These are phyloP conservation scores for Xestia ashworthii DNA, from an alignment of 2,888 invertebrate species.

Conservation along the genomic window DNA sequence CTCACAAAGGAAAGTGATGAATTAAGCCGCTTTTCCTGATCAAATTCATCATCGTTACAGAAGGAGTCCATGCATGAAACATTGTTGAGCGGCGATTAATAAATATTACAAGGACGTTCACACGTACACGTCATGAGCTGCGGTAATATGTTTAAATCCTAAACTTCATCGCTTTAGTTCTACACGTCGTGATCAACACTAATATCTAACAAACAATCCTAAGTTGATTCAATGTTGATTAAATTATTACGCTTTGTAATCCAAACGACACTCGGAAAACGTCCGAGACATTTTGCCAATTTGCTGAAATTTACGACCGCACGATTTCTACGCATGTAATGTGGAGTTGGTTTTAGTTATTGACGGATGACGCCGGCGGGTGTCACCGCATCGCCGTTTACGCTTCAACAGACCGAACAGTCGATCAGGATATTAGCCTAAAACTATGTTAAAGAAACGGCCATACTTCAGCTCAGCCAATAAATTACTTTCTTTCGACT, in stretches of 20 bases:
- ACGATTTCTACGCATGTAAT: conserved; percentile 27
- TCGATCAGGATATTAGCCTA: conserved; percentile 53
- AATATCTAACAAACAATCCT: conserved; percentile 5
- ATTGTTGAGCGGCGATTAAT: conserved; percentile 70
- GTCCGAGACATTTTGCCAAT: conserved; percentile 8
- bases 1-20: conserved; percentile 67
- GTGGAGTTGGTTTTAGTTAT: conserved; percentile 58
- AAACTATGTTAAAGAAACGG: conserved; percentile 40
- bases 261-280: conserved; percentile 20
- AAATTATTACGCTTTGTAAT: conserved; percentile 19
- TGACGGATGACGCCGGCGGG: conserved; percentile 60
- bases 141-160: conserved; percentile 23
- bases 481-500: conserved; percentile 63
- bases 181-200: conserved; percentile 15
- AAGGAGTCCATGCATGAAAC: conserved; percentile 78
- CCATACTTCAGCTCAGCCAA: conserved; percentile 28
- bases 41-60: conserved; percentile 80
- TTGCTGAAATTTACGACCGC: conserved; percentile 7
- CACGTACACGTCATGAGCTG: conserved; percentile 28
- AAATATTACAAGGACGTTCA: conserved; percentile 66
- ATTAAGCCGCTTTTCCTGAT: conserved; percentile 73
- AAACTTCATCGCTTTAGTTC: conserved; percentile 32
- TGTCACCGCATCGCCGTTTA: conserved; percentile 57
- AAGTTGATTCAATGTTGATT: conserved; percentile 5
- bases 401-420: conserved; percentile 63